These are phyloP conservation scores for Vollenhovia emeryi DNA, from an alignment of 1,140 invertebrate genomes.

Conservation along the genomic window DNA sequence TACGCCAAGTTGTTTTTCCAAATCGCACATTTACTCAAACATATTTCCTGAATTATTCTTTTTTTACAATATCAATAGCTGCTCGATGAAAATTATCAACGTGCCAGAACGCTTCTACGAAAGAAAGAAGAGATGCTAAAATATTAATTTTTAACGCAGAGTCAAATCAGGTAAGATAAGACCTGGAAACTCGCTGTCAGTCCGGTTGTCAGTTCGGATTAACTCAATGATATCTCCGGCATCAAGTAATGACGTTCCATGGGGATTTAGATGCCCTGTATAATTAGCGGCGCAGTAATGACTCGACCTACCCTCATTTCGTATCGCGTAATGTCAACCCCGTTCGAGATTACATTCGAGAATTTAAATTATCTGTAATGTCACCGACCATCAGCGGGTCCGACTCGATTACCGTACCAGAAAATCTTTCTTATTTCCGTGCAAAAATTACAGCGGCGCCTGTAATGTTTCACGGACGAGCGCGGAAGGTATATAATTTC, in stretches of 20 bases:
- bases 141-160: slow-evolving; percentile 33
- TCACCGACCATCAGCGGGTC: background rate
- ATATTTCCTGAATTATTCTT: background rate
- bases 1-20: background rate
- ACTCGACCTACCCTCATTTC: slow-evolving; percentile 6
- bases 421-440: background rate
- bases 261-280: slow-evolving; percentile 18
- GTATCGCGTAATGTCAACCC: slow-evolving; percentile 28
- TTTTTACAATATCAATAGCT: background rate
- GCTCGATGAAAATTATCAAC: background rate
- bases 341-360: slow-evolving; percentile 18
- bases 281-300: slow-evolving; percentile 38
- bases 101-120: background rate
- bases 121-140: background rate
- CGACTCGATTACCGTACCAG: background rate
- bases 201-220: slow-evolving; percentile 24
- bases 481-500: background rate
- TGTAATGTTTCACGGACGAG: background rate
- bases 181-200: slow-evolving; percentile 1
- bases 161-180: background rate
- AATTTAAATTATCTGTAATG: slow-evolving; percentile 42
- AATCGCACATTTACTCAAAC: background rate
- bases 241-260: slow-evolving; percentile 30
- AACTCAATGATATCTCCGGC: slow-evolving; percentile 26
- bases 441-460: background rate